Evolutionary conservation across 2,888 invertebrate species (phyloP).

Genomic region (Hetaerina titia): DNA sequence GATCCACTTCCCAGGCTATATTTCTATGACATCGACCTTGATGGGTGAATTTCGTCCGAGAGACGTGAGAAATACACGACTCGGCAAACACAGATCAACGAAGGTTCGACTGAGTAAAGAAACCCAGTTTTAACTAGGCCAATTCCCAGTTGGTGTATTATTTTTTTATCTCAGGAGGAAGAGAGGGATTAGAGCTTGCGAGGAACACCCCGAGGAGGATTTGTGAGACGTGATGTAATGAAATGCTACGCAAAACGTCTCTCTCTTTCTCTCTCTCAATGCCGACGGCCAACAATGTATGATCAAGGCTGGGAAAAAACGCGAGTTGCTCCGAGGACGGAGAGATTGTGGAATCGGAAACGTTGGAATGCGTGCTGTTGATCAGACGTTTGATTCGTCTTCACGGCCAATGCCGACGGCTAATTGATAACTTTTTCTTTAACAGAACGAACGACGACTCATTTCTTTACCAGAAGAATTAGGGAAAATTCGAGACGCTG

Average conservation of each 20-base stretch:
- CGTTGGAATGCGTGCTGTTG: background rate
- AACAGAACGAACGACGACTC: background rate
- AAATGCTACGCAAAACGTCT: background rate
- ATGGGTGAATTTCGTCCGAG: background rate
- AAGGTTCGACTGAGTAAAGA: background rate
- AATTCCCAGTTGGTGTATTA: background rate
- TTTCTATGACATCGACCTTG: background rate
- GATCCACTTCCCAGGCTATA: too few species aligned
- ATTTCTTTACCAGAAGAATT: too few species aligned
- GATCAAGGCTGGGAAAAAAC: background rate
- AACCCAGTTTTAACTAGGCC: background rate
- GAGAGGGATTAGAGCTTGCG: background rate
- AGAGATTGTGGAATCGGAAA: background rate
- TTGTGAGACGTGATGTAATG: too few species aligned
- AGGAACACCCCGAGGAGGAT: background rate
- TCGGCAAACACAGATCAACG: background rate
- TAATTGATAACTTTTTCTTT: background rate
- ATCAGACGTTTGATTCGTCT: background rate
- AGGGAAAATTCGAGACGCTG: too few species aligned
- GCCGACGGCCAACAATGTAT: background rate
- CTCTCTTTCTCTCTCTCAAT: background rate
- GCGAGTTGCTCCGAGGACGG: background rate
- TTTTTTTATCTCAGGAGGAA: background rate
- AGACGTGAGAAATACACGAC: background rate
- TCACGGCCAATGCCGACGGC: slow-evolving; percentile 13